Evolutionary conservation across 2,113 vertebrate species (phyloP), one percentile per base, ranked within the genome.

Genomic region (Empidonax traillii): DNA sequence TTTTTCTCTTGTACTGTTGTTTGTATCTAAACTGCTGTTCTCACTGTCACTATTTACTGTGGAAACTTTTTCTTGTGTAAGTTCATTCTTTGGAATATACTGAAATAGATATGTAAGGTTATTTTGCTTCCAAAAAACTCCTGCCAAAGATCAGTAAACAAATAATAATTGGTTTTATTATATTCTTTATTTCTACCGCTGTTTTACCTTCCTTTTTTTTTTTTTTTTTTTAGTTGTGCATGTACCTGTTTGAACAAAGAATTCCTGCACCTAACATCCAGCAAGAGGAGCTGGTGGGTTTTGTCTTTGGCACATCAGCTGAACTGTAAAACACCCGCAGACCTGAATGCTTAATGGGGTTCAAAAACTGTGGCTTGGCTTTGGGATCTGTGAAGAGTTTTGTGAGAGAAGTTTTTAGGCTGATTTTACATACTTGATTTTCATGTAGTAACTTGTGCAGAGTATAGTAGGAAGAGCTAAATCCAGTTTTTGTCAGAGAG

Each of bases 191-290:
- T 93, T 77, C 30, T 91, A 52, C 30, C 85, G 27, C 67, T 7
- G 33, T 59, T 87, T 93, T 91, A 82, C 21, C 91, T 94, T 81
- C 3, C 14, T 25, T 63, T 92, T 78, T 85, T 92, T 78, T 85
- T 51, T 81, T 61, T 80, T 53, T 80, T 53, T 74, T 86, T 71
- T 80, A 90, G 91, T 80, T 88, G 74, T 89, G 94, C 77, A 84
- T 95, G 87, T 86, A 93, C 89, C 94, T 94, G 89, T 95, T 96
- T 93, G 94, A 95, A 93, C 85, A 66, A 27, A 86, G 76, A 91
- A 76, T 94, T 93, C 74, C 93, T 93, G 78, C 58, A 63, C 86
- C 46, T 87, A 93, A n/a, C 89, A 85, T 95, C 63, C 91, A 94
- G 90, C 85, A 96, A 46, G 6, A 8, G 91, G 31, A 95, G 85